These are phyloP conservation scores for Eremobia ochroleuca DNA, from an alignment of 2,888 invertebrate species.

Conservation along the genomic window DNA sequence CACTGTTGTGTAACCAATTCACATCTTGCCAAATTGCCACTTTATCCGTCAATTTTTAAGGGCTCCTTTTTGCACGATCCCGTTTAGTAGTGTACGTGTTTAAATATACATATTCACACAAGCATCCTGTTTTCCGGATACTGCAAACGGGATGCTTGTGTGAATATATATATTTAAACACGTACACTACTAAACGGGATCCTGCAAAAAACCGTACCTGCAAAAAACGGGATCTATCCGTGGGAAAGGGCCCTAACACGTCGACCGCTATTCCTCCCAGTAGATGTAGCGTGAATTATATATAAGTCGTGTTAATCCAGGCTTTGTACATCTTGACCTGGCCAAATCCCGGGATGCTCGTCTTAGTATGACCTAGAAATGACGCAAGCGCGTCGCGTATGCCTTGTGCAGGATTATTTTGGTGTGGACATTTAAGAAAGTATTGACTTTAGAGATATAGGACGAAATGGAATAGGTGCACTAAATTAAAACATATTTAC, in stretches of 20 bases:
- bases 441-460: neutral
- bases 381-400: neutral
- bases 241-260: no score
- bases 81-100: no score
- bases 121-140: no score
- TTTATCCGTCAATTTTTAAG: conserved; percentile 10
- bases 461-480: no score
- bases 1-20: neutral
- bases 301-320: conserved; percentile 22
- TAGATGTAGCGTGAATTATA: conserved; percentile 19
- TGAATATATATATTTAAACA: no score
- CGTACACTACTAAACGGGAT: no score
- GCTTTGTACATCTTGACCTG: conserved; percentile 43
- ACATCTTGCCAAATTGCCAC: neutral
- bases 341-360: conserved; percentile 8
- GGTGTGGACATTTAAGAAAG: neutral
- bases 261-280: neutral
- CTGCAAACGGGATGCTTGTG: no score
- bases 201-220: no score
- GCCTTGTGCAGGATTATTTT: conserved; percentile 4
- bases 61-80: no score
- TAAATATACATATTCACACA: no score
- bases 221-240: no score
- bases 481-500: no score
- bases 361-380: conserved; percentile 45